Evolutionary conservation across 2,888 invertebrate species (phyloP), one percentile per base, ranked within the genome.

Genomic region (Hydriomena furcata): DNA sequence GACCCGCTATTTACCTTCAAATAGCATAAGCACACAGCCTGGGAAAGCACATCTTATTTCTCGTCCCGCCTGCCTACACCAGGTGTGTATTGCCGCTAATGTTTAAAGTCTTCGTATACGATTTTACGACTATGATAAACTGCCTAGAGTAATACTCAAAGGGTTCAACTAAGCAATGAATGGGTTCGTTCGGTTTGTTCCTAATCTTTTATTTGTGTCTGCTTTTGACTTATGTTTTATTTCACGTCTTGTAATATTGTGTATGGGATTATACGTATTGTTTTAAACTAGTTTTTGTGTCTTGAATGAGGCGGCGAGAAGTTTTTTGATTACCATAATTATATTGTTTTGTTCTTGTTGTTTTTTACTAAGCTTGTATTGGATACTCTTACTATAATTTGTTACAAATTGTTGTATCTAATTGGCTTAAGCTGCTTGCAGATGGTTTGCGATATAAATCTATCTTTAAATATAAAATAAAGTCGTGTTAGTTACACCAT

Each of bases 51-150:
- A 21, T 38, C 7, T 31, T 38, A 32, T 46, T 27, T 32, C 25
- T 34, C 27, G 11, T 17, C 17, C 20, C 28, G 30, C 36, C 32
- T 32, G 34, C 28, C 27, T 42, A 25, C 42, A 49, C 31, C 42
- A 42, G 47, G 40, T 47, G 36, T 45, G 47, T 47, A 47, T 47
- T 41, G 48, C 41, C 13, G 35, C 31, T 49, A 36, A 42, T 49
- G 42, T 30, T 41, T 49, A 37, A 42, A 42, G 48, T 42, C 51
- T 41, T 35, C 45, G 41, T 40, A 32, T 58, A 52, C 52, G 51
- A 61, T 55, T 61, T 58, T 53, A 65, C 57, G 67, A 60, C 61
- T 55, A 54, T 55, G 63, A 66, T 56, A 60, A 64, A 68, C 57
- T 49, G 51, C 44, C 38, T 47, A 10, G 46, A 38, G 50, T 50